Evolutionary conservation across 2,888 invertebrate genomes (phyloP).

Genomic region (Ochropleura plecta): DNA sequence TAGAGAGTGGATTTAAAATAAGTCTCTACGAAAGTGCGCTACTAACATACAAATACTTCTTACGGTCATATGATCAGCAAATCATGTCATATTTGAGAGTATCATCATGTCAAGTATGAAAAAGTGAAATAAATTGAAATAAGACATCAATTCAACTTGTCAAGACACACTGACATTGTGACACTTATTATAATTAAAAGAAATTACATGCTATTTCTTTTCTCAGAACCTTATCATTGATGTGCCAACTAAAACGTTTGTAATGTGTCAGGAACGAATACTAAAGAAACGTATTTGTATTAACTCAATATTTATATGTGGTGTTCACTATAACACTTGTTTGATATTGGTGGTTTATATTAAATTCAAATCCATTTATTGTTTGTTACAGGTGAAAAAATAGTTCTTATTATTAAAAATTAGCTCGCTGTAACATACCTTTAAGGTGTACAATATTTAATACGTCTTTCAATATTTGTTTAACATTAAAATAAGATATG

Average conservation of each 20-base stretch:
- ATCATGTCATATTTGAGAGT: slow-evolving; percentile 17
- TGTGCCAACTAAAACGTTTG: slow-evolving; percentile 15
- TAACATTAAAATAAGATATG: too few relatives aligned
- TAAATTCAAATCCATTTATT: too few relatives aligned
- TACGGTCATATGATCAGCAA: background rate
- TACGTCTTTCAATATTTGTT: too few relatives aligned
- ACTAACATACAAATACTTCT: slow-evolving; percentile 11
- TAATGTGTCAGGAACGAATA: background rate
- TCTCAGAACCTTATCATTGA: slow-evolving; percentile 34
- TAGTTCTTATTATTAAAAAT: too few relatives aligned
- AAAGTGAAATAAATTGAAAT: slow-evolving; percentile 14
- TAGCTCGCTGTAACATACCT: too few relatives aligned
- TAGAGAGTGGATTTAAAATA: background rate
- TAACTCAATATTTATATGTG: too few relatives aligned
- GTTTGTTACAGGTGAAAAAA: too few relatives aligned
- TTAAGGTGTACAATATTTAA: too few relatives aligned
- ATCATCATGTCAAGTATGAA: slow-evolving; percentile 20
- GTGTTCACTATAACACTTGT: too few relatives aligned
- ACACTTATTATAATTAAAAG: slow-evolving; percentile 43
- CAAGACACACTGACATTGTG: slow-evolving; percentile 36
- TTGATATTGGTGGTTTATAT: too few relatives aligned
- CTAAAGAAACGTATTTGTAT: background rate
- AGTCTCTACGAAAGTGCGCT: background rate
- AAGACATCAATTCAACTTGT: slow-evolving; percentile 24
- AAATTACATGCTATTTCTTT: slow-evolving; percentile 37